Evolutionary conservation across 2,113 vertebrate genomes (phyloP).

Genomic region (Strix aluco): DNA sequence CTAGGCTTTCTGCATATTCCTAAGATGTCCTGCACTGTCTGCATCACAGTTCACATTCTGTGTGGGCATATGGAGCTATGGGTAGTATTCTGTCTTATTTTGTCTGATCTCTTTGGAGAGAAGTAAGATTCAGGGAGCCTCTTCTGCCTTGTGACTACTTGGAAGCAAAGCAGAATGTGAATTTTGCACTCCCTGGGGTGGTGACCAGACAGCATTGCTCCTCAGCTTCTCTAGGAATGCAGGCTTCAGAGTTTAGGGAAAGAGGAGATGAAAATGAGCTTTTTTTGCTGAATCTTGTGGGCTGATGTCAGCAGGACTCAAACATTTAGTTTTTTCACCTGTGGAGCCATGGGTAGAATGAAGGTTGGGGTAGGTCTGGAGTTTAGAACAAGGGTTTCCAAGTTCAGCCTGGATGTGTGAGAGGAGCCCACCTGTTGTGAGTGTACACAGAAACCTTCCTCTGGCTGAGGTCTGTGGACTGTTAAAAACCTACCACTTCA

Average conservation of each 20-base stretch:
- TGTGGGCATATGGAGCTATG: neutral
- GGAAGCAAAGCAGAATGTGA: neutral
- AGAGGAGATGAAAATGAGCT: neutral
- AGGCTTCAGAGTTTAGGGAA: neutral
- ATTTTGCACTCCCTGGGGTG: neutral
- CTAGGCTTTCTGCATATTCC: neutral
- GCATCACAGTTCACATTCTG: neutral
- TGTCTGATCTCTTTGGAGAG: neutral
- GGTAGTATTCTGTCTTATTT: neutral
- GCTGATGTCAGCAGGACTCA: neutral
- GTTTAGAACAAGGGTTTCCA: neutral
- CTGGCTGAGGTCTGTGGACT: neutral
- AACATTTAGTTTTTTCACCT: neutral
- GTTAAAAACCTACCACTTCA: neutral
- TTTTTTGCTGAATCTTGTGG: neutral
- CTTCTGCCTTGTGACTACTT: neutral
- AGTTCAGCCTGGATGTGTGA: neutral
- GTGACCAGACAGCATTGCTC: neutral
- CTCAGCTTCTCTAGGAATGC: neutral
- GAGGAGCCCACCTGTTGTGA: neutral
- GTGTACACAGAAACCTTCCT: neutral
- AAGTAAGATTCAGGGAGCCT: neutral
- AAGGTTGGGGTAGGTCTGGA: neutral
- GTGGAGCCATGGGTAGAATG: neutral
- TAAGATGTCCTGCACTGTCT: neutral